phyloP scores from a whole-genome alignment of 2,888 invertebrate species.

The Sthenelais limicola region DNA sequence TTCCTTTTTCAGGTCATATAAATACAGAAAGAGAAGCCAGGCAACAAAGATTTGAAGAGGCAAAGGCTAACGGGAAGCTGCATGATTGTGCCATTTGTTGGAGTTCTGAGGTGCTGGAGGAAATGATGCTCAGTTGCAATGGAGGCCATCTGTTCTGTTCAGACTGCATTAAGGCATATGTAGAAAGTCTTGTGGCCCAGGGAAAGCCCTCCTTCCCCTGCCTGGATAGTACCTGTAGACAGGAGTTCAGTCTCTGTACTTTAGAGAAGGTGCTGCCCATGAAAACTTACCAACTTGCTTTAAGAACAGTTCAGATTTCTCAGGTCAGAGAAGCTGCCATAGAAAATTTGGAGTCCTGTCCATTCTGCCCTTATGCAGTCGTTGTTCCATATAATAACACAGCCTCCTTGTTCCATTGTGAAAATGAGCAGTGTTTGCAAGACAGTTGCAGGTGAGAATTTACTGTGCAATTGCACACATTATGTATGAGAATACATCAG shows the following conservation, averaged over 20 bases:
- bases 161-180: slow-evolving; percentile 62
- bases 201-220: neutral
- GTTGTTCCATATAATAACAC: neutral
- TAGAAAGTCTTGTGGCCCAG: slow-evolving; percentile 54
- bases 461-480: too few species aligned
- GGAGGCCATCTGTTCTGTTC: slow-evolving; percentile 68
- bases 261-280: neutral
- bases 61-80: slow-evolving; percentile 71
- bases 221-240: neutral
- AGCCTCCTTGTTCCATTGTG: neutral
- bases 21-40: slow-evolving; percentile 2
- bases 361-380: slow-evolving; percentile 2
- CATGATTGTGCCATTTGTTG: slow-evolving; percentile 76
- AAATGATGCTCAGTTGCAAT: slow-evolving; percentile 65
- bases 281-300: too few species aligned
- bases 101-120: slow-evolving; percentile 75
- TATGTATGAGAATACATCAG: too few species aligned
- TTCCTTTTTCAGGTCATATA: slow-evolving; percentile 6
- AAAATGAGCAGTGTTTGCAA: neutral
- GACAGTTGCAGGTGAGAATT: neutral
- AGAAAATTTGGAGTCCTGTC: slow-evolving; percentile 1
- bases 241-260: neutral
- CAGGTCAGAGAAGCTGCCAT: neutral
- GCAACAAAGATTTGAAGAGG: slow-evolving; percentile 54
- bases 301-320: neutral